phyloP scores from a whole-genome alignment of 1,140 invertebrate species.

The Vanessa atalanta region DNA sequence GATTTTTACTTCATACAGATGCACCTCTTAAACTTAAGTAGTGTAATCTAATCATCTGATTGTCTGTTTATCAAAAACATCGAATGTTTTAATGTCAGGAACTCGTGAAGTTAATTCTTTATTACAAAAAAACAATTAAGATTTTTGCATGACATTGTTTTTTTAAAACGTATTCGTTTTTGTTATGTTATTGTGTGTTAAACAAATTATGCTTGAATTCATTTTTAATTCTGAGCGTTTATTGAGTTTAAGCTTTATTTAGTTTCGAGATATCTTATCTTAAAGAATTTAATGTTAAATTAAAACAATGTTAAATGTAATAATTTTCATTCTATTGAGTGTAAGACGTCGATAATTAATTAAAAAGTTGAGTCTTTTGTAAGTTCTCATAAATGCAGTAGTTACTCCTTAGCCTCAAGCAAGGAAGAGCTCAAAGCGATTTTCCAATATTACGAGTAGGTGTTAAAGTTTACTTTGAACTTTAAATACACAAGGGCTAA shows the following conservation, averaged over 20 bases:
- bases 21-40: no score
- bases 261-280: no score
- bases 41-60: no score
- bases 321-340: not conserved
- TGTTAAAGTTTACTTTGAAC: conserved; percentile 1
- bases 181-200: no score
- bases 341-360: not conserved
- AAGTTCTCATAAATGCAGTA: not conserved
- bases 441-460: not conserved
- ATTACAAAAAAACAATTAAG: no score
- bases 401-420: not conserved
- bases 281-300: not conserved
- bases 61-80: no score
- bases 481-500: not conserved
- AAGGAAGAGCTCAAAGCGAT: not conserved
- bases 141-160: no score
- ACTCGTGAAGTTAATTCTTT: no score
- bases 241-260: not conserved
- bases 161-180: no score
- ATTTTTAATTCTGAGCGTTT: not conserved
- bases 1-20: no score
- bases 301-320: conserved; percentile 1
- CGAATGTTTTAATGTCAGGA: no score
- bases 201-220: not conserved
- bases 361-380: not conserved